Percentiles rank a stretch among this genome's conserved stretches.
These are phyloP conservation scores for Orientallactaga bullata DNA, from an alignment of 2,113 vertebrate genomes.

Conservation along the genomic window DNA sequence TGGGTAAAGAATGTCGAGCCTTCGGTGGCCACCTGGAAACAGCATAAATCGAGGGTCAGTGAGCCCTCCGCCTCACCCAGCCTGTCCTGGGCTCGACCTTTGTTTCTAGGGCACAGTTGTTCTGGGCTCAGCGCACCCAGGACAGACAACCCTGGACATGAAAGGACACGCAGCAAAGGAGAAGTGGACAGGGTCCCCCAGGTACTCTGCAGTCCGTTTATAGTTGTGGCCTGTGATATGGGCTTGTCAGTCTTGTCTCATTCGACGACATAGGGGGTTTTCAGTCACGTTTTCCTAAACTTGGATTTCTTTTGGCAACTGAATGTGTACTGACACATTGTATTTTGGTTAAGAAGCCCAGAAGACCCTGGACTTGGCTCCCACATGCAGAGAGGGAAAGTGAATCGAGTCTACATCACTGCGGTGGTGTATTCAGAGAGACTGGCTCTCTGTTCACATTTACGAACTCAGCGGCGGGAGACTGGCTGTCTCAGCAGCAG, in stretches of 20 bases:
- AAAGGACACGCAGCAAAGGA: background rate
- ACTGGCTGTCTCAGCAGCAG: conserved; percentile 84
- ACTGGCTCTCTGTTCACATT: conserved; percentile 69
- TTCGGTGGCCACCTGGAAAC: background rate
- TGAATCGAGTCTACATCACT: conserved; percentile 81
- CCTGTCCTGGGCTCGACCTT: background rate
- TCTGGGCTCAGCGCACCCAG: background rate
- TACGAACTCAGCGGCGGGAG: conserved; percentile 67
- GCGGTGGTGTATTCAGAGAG: conserved; percentile 78
- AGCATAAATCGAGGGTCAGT: background rate
- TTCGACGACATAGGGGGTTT: conserved; percentile 31
- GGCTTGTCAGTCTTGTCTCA: conserved; percentile 49
- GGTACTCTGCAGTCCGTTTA: background rate
- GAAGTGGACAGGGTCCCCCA: background rate
- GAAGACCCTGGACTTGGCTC: conserved; percentile 78
- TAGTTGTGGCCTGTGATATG: conserved; percentile 3
- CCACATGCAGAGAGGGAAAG: conserved; percentile 73
- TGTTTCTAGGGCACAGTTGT: background rate
- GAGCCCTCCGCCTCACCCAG: background rate
- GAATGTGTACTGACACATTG: conserved; percentile 59
- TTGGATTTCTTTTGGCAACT: conserved; percentile 65
- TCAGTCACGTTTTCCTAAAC: conserved; percentile 63
- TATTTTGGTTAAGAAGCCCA: conserved; percentile 75
- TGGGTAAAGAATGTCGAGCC: background rate
- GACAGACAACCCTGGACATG: background rate